phyloP scores from a whole-genome alignment of 1,140 invertebrate species.

The Tetramorium simillimum region DNA sequence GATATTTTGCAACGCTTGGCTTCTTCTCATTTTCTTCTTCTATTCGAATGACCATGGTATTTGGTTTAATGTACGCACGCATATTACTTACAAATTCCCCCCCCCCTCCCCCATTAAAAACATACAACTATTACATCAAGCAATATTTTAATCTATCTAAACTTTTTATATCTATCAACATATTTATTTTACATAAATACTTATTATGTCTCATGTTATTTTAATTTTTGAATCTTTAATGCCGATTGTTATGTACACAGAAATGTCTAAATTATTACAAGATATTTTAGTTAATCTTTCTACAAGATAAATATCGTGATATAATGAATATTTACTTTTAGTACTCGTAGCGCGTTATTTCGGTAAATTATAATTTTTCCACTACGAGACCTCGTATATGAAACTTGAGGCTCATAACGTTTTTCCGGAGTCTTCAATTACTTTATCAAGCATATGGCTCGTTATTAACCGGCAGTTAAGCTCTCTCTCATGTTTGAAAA shows the following conservation, averaged over 20 bases:
- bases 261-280: not conserved
- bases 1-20: slow-evolving; percentile 31
- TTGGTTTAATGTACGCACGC: not conserved
- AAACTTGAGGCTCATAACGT: not conserved
- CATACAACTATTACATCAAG: not conserved
- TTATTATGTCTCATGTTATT: slow-evolving; percentile 3
- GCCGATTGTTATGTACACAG: not conserved
- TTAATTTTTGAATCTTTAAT: not conserved
- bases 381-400: not conserved
- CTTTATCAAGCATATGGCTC: not conserved
- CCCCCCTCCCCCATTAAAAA: too few species aligned
- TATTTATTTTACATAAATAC: too few species aligned
- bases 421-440: slow-evolving; percentile 11
- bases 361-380: not conserved
- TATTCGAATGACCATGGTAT: not conserved
- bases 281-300: not conserved
- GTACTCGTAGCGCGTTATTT: not conserved
- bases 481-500: not conserved
- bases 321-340: not conserved
- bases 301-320: not conserved
- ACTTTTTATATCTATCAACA: too few species aligned
- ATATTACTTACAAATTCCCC: not conserved
- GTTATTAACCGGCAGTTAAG: not conserved
- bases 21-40: not conserved
- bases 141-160: not conserved